Percentiles rank a stretch among this genome's conserved stretches.
These are phyloP conservation scores for Eristalis intricaria DNA, from an alignment of 2,888 invertebrate genomes.

Conservation along the genomic window DNA sequence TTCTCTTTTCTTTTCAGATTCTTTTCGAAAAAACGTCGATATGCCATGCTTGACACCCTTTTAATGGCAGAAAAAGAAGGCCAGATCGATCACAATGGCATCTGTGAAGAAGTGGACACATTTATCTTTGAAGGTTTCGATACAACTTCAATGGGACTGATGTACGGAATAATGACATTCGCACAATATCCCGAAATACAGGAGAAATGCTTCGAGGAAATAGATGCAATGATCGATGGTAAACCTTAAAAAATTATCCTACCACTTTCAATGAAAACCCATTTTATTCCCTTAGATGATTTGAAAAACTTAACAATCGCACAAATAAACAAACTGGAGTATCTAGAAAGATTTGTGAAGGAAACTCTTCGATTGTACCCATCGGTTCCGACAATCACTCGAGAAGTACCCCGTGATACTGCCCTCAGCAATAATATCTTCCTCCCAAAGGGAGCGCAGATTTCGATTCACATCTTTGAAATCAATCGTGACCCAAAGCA, in stretches of 20 bases:
- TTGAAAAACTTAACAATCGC: conserved; percentile 70
- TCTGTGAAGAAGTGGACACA: conserved; percentile 87
- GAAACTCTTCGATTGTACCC: conserved; percentile 85
- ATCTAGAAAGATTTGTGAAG: conserved; percentile 85
- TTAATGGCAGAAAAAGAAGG: conserved; percentile 75
- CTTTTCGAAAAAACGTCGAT: conserved; percentile 74
- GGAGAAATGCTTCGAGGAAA: conserved; percentile 75
- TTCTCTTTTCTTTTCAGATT: conserved; percentile 57
- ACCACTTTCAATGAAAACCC: not conserved
- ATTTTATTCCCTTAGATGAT: conserved; percentile 60
- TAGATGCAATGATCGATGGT: conserved; percentile 75
- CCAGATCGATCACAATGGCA: conserved; percentile 80
- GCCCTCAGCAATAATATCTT: conserved; percentile 74
- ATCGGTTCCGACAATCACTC: conserved; percentile 84
- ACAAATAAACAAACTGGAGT: conserved; percentile 74
- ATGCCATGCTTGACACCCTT: conserved; percentile 77
- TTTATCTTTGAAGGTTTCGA: conserved; percentile 83
- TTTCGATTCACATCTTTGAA: conserved; percentile 75
- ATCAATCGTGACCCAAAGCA: conserved; percentile 76
- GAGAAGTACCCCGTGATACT: conserved; percentile 81
- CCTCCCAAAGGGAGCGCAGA: conserved; percentile 75
- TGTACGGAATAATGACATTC: conserved; percentile 76
- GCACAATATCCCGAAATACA: conserved; percentile 75
- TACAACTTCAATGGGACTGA: conserved; percentile 77
- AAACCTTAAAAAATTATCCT: not conserved